These are phyloP conservation scores for Heliconius ismenius DNA, from an alignment of 2,888 invertebrate species.

Conservation along the genomic window DNA sequence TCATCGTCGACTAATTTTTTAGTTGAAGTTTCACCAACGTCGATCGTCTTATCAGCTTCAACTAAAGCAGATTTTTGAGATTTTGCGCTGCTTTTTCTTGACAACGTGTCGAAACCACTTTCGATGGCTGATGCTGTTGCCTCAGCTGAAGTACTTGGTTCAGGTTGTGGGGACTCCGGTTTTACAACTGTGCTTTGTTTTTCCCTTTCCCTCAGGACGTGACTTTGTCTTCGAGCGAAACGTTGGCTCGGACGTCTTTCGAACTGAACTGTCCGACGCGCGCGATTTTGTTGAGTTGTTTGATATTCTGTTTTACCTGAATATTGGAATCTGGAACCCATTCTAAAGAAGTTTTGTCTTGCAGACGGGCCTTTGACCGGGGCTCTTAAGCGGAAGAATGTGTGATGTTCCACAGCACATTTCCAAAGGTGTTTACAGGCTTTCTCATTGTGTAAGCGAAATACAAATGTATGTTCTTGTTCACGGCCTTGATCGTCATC, in stretches of 20 bases:
- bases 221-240: conserved; percentile 95
- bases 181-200: conserved; percentile 75
- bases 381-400: conserved; percentile 97
- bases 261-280: conserved; percentile 96
- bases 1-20: conserved; percentile 73
- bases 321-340: conserved; percentile 97
- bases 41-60: conserved; percentile 60
- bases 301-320: conserved; percentile 99
- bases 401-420: conserved; percentile 99
- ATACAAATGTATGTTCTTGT: conserved; percentile 99
- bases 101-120: conserved; percentile 61
- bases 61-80: conserved; percentile 78
- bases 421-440: conserved; percentile 99
- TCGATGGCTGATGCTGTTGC: conserved; percentile 52
- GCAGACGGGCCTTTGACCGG: conserved; percentile 94
- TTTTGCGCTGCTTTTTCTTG: conserved; percentile 81
- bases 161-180: conserved; percentile 59
- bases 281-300: conserved; percentile 94
- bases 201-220: conserved; percentile 90
- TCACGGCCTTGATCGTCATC: conserved; percentile 98
- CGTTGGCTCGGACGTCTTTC: conserved; percentile 98
- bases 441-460: conserved; percentile 96
- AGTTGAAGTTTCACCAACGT: conserved; percentile 65
- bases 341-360: conserved; percentile 97
- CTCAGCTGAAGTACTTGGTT: conserved; percentile 65